A percentile compares a stretch with the other conserved stretches of the same genome.
phyloP scores from a whole-genome alignment of 2,888 invertebrate genomes.

The Osmoderma eremita region DNA sequence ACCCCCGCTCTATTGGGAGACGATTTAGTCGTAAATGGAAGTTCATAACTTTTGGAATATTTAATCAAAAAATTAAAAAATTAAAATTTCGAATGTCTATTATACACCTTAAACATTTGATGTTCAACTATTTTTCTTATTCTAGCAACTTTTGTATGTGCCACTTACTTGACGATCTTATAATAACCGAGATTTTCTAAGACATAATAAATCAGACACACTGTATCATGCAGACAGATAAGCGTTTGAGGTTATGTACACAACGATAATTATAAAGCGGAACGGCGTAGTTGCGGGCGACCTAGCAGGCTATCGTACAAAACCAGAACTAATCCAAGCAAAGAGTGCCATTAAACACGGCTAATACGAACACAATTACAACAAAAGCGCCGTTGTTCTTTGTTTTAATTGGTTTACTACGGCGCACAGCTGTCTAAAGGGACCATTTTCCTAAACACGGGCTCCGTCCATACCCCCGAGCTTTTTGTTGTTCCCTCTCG shows the following conservation, averaged over 20 bases:
- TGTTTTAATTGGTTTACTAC: slow-evolving; percentile 57
- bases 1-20: no score
- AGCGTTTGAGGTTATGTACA: neutral
- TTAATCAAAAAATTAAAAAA: no score
- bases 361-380: slow-evolving; percentile 56
- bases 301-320: slow-evolving; percentile 33
- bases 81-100: no score
- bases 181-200: no score
- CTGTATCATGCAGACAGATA: no score
- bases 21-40: no score
- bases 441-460: slow-evolving; percentile 53
- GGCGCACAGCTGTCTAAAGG: slow-evolving; percentile 53
- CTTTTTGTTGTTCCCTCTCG: slow-evolving; percentile 48
- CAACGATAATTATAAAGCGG: neutral
- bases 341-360: slow-evolving; percentile 53
- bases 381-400: slow-evolving; percentile 55
- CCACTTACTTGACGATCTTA: no score
- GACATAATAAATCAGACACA: no score
- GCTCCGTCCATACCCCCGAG: slow-evolving; percentile 45
- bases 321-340: slow-evolving; percentile 51
- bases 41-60: no score
- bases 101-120: no score
- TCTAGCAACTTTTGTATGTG: no score
- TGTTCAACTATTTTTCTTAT: no score
- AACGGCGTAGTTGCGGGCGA: slow-evolving; percentile 33